Evolutionary conservation across 2,797 vertebrate genomes (phyloP).

Genomic region (Mareca penelope): DNA sequence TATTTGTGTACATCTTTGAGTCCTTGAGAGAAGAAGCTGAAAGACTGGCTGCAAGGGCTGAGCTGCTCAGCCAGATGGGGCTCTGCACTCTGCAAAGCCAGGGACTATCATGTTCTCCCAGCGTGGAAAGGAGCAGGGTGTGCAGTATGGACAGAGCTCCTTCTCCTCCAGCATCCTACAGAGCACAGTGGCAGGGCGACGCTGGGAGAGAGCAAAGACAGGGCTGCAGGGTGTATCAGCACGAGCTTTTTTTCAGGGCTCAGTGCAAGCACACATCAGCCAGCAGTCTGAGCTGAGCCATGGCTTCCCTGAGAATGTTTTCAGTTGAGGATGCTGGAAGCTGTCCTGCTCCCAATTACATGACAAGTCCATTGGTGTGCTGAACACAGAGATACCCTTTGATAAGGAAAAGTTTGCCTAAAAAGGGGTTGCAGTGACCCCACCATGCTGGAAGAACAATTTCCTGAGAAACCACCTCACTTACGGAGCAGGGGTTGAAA

Average conservation of each 20-base stretch:
- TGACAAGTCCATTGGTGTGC: background rate
- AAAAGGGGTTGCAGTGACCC: no score
- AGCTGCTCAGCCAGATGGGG: background rate
- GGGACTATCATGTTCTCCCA: background rate
- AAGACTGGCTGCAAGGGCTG: slow-evolving; percentile 49
- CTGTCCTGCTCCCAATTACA: background rate
- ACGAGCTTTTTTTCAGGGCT: background rate
- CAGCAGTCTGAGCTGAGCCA: background rate
- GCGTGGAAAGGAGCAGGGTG: background rate
- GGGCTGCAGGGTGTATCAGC: background rate
- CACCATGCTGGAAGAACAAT: no score
- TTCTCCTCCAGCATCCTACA: background rate
- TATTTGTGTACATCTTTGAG: slow-evolving; percentile 55
- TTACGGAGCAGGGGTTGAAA: background rate
- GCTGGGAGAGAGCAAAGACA: background rate
- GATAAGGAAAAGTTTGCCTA: no score
- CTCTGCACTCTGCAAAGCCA: slow-evolving; percentile 10
- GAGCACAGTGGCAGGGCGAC: background rate
- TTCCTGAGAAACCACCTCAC: no score
- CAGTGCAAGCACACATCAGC: background rate
- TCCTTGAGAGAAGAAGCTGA: slow-evolving; percentile 55
- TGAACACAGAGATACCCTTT: no score
- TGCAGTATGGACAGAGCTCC: background rate
- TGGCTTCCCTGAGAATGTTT: background rate
- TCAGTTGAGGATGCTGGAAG: background rate